phyloP scores from a whole-genome alignment of 2,113 vertebrate species.

The Pseudorectes ferrugineus region DNA sequence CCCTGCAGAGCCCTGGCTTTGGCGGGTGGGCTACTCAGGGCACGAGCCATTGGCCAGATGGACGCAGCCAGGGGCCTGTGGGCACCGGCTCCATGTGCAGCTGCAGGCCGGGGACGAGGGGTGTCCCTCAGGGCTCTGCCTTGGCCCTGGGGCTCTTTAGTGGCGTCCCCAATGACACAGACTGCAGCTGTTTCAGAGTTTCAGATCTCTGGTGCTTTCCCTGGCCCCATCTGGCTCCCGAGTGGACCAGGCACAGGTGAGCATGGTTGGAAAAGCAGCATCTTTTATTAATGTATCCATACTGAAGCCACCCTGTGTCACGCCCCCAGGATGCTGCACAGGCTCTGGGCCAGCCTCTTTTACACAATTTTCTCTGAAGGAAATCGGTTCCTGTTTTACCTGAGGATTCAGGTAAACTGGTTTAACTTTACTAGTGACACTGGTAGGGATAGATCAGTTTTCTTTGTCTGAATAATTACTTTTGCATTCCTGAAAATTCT shows the following conservation, averaged over 20 bases:
- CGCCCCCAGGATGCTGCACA: not conserved
- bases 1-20: not conserved
- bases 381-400: not conserved
- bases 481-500: not conserved
- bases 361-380: not conserved
- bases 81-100: not conserved
- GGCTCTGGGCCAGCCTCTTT: not conserved
- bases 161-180: too few relatives aligned
- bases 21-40: not conserved
- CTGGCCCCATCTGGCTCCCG: rapidly evolving
- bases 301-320: not conserved
- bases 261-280: rapidly evolving
- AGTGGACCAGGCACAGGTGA: rapidly evolving
- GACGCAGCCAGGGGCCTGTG: not conserved
- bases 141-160: not conserved
- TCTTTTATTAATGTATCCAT: not conserved
- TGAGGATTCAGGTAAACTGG: not conserved
- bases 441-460: not conserved
- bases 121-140: not conserved
- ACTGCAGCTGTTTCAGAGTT: not conserved
- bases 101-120: rapidly evolving
- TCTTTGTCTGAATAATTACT: not conserved
- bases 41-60: not conserved
- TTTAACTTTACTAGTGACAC: not conserved
- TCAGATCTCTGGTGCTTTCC: not conserved